Evolutionary conservation across 2,797 vertebrate genomes (phyloP).

Genomic region (Catharus ustulatus): DNA sequence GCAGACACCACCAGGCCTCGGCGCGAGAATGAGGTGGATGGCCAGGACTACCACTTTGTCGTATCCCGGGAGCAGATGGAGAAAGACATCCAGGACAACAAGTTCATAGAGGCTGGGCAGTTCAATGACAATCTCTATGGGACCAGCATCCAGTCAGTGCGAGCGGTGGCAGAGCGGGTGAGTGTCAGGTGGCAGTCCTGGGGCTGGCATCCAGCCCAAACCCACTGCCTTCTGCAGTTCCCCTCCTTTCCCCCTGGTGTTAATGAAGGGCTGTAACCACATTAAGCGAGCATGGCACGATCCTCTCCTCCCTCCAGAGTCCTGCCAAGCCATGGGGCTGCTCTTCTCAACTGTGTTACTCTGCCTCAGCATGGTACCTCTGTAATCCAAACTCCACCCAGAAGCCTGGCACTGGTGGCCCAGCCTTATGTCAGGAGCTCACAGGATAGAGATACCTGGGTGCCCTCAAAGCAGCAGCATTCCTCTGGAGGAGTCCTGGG

Average conservation of each 20-base stretch:
- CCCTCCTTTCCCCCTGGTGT: neutral
- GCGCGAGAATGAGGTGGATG: constrained; percentile 94
- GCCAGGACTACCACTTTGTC: constrained; percentile 98
- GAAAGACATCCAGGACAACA: constrained; percentile 99
- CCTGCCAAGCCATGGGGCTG: neutral
- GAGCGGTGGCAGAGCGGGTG: constrained; percentile 96
- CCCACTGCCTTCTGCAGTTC: fast-evolving
- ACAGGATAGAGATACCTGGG: neutral
- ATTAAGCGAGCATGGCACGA: fast-evolving
- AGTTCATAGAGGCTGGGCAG: constrained; percentile 98
- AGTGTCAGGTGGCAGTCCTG: neutral
- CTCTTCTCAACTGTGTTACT: neutral
- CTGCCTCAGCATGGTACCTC: neutral
- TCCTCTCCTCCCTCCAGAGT: neutral
- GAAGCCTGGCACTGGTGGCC: neutral
- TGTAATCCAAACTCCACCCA: neutral
- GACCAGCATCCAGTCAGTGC: constrained; percentile 96
- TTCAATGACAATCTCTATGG: constrained; percentile 99
- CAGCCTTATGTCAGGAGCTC: neutral
- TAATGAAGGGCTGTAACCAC: neutral
- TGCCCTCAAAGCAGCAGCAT: neutral
- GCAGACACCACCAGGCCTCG: constrained; percentile 94
- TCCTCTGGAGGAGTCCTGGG: neutral
- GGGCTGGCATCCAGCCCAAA: fast-evolving
- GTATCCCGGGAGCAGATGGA: constrained; percentile 96